Conservation (phyloP, 2,888 invertebrate genomes). For the Archaeoteleia sp. region DNA sequence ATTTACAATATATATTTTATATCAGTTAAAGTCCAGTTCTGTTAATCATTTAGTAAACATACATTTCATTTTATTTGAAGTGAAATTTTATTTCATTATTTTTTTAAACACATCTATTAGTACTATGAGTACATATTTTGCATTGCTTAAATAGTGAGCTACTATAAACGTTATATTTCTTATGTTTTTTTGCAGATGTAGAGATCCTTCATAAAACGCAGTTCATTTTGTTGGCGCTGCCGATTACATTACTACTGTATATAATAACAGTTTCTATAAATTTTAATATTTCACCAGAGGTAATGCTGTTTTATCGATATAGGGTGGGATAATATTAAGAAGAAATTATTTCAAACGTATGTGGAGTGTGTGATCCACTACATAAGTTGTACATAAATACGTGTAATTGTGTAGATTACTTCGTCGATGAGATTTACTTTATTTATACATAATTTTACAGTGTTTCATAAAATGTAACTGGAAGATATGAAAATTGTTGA, state of each 20-base stretch:
- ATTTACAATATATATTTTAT: slow-evolving; percentile 1
- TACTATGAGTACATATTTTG: too few relatives aligned
- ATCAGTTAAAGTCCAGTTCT: too few relatives aligned
- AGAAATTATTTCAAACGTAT: slow-evolving; percentile 10
- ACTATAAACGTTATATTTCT: slow-evolving; percentile 22
- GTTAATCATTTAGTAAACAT: slow-evolving; percentile 4
- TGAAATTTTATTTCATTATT: too few relatives aligned
- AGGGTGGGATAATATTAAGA: slow-evolving; percentile 21
- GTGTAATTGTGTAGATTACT: neutral
- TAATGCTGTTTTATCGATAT: slow-evolving; percentile 81
- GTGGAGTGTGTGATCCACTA: neutral
- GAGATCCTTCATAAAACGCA: slow-evolving; percentile 91
- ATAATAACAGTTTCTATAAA: slow-evolving; percentile 85
- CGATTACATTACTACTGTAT: slow-evolving; percentile 85
- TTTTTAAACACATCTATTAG: too few relatives aligned
- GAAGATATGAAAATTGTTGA: too few relatives aligned
- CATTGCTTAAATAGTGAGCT: too few relatives aligned
- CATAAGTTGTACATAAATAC: slow-evolving; percentile 6
- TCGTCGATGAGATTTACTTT: neutral
- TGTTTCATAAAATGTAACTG: too few relatives aligned
- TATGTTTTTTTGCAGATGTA: slow-evolving; percentile 80
- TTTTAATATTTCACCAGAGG: slow-evolving; percentile 92
- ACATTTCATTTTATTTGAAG: too few relatives aligned
- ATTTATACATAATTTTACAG: slow-evolving; percentile 3
- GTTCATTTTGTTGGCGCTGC: slow-evolving; percentile 88